A percentile compares a stretch with the other conserved stretches of the same genome.
Conservation (phyloP, 64 coral and sea anemone species). For the Actinia equina region DNA sequence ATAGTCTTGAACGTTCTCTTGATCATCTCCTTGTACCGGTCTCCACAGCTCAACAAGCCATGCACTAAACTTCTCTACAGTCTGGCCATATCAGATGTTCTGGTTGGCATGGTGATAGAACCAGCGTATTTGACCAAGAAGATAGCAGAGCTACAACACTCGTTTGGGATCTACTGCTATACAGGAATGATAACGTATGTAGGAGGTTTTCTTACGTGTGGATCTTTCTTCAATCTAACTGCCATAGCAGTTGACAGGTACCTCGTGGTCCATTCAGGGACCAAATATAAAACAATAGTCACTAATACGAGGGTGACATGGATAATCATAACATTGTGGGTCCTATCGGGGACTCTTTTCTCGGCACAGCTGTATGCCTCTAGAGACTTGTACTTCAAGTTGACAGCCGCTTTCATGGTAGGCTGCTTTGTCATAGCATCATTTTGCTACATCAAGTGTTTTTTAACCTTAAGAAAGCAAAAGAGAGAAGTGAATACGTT, state of each 20-base stretch:
- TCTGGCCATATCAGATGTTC: conserved; percentile 41
- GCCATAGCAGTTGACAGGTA: conserved; percentile 41
- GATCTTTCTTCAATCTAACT: conserved; percentile 37
- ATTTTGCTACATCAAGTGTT: conserved; percentile 36
- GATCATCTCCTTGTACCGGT: conserved; percentile 36
- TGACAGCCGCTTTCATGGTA: conserved; percentile 6
- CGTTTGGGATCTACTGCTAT: conserved; percentile 21
- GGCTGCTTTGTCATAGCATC: conserved; percentile 28
- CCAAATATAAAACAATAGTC: conserved; percentile 31
- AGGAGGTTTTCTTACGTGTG: conserved; percentile 11
- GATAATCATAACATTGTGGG: conserved; percentile 6
- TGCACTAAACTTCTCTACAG: conserved; percentile 35
- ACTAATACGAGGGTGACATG: conserved; percentile 25
- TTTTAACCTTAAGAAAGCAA: not conserved
- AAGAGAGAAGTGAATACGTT: not conserved
- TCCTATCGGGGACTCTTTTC: not conserved
- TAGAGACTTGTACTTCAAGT: conserved; percentile 23
- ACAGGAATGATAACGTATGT: conserved; percentile 28
- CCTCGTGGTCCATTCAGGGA: conserved; percentile 31
- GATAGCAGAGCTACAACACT: conserved; percentile 39
- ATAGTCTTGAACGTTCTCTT: conserved; percentile 31
- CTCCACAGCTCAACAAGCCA: conserved; percentile 34
- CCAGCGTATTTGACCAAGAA: conserved; percentile 38
- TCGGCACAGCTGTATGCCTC: conserved; percentile 13
- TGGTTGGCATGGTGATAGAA: conserved; percentile 38